A percentile compares a stretch with the other conserved stretches of the same genome.
These are phyloP conservation scores for Crambe crambe DNA, from an alignment of 37 sponge, comb jelly and placozoan genomes.

Conservation along the genomic window DNA sequence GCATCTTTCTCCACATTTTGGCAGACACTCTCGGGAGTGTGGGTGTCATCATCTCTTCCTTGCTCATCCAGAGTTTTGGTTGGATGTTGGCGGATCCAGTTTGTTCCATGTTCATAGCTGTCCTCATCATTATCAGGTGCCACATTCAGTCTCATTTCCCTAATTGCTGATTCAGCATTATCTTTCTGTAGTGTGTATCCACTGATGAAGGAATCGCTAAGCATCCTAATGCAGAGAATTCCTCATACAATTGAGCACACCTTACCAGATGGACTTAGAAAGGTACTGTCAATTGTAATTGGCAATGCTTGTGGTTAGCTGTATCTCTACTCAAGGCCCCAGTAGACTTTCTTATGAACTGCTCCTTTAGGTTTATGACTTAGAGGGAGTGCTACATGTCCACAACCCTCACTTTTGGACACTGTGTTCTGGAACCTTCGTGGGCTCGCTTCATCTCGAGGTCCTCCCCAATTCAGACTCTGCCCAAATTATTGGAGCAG, in stretches of 20 bases:
- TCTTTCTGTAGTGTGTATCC: slow-evolving; percentile 68
- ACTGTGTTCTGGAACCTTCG: slow-evolving; percentile 57
- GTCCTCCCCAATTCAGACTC: slow-evolving; percentile 38
- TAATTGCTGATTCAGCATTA: not conserved
- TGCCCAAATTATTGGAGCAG: slow-evolving; percentile 1
- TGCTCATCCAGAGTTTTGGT: slow-evolving; percentile 76
- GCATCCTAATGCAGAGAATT: slow-evolving; percentile 76
- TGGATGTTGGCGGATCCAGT: slow-evolving; percentile 93
- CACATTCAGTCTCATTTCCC: not conserved
- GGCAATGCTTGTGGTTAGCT: not conserved
- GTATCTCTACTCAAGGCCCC: not conserved
- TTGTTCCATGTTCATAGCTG: slow-evolving; percentile 90
- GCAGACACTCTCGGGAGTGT: slow-evolving; percentile 94
- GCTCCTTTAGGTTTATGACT: slow-evolving; percentile 13
- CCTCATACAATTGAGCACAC: slow-evolving; percentile 61
- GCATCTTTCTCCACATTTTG: slow-evolving; percentile 86
- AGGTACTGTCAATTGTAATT: not conserved
- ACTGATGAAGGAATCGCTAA: slow-evolving; percentile 73
- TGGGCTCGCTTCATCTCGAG: slow-evolving; percentile 63
- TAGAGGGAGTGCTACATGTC: slow-evolving; percentile 69
- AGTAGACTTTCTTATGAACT: not conserved
- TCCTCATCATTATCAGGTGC: slow-evolving; percentile 77
- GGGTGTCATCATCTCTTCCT: slow-evolving; percentile 89
- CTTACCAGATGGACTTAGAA: slow-evolving; percentile 34
- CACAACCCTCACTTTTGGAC: slow-evolving; percentile 86